These are phyloP conservation scores for Callionymus lyra DNA, from an alignment of 2,113 vertebrate species.

Conservation along the genomic window DNA sequence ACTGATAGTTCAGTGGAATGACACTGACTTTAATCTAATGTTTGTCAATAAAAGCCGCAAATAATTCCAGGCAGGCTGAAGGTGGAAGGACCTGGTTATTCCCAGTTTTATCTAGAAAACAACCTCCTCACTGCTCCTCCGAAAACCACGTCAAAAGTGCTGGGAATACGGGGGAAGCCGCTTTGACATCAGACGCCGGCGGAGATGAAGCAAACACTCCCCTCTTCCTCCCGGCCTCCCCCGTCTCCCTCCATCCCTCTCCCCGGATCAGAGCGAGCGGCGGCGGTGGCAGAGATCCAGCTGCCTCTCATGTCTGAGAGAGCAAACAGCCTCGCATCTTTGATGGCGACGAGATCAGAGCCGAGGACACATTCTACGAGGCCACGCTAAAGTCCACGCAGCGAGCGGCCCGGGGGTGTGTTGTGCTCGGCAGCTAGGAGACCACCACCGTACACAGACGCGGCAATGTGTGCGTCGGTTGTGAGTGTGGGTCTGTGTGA, in stretches of 20 bases:
- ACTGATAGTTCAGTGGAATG: no score
- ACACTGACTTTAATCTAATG: no score
- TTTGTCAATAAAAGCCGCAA: no score
- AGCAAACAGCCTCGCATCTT: slow-evolving; percentile 58
- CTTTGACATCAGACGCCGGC: slow-evolving; percentile 24
- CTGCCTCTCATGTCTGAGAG: slow-evolving; percentile 55
- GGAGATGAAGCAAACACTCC: slow-evolving; percentile 20
- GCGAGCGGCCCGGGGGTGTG: slow-evolving; percentile 49
- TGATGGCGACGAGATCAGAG: slow-evolving; percentile 62
- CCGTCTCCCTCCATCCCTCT: slow-evolving; percentile 12
- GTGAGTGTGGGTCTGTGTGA: no score
- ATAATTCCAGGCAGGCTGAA: no score
- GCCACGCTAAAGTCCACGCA: slow-evolving; percentile 47
- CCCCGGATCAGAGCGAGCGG: slow-evolving; percentile 25
- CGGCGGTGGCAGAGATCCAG: slow-evolving; percentile 35
- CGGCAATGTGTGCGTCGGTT: no score
- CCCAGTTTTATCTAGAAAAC: no score
- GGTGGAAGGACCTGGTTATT: no score
- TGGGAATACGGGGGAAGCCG: slow-evolving; percentile 15
- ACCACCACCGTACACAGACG: slow-evolving; percentile 38
- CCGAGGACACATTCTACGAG: slow-evolving; percentile 52
- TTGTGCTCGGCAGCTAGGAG: slow-evolving; percentile 65
- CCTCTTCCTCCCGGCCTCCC: slow-evolving; percentile 10
- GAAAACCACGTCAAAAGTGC: slow-evolving; percentile 24
- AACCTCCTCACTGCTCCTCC: slow-evolving; percentile 6